Percentiles rank a stretch among this genome's conserved stretches.
Evolutionary conservation across 1,140 invertebrate species (phyloP).

Genomic region (Aphelenchoides avenae): DNA sequence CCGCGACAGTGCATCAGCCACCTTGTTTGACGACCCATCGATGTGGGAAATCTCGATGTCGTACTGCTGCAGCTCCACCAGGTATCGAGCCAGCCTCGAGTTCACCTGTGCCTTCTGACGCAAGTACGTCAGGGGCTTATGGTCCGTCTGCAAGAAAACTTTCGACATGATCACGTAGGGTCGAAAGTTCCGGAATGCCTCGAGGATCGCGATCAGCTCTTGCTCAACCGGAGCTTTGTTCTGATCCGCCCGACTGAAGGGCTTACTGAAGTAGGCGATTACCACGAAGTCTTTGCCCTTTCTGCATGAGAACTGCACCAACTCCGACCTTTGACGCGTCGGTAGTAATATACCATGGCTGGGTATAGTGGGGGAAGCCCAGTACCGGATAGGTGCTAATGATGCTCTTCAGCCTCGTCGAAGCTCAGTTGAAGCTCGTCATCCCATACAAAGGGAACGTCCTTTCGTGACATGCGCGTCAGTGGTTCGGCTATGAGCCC

Average conservation of each 20-base stretch:
- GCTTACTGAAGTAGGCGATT: conserved; percentile 13
- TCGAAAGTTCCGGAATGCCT: conserved; percentile 10
- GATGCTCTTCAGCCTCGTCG: conserved; percentile 1
- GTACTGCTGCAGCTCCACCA: conserved; percentile 16
- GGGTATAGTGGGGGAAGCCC: conserved; percentile 15
- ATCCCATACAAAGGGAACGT: conserved; percentile 15
- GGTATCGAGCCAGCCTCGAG: conserved; percentile 16
- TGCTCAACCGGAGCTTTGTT: conserved; percentile 5
- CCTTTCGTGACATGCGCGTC: conserved; percentile 12
- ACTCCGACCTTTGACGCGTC: conserved; percentile 23
- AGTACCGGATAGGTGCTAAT: conserved; percentile 12
- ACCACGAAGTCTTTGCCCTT: conserved; percentile 3
- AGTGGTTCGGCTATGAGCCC: conserved; percentile 19
- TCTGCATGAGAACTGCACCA: conserved; percentile 17
- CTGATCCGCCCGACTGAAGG: conserved; percentile 5
- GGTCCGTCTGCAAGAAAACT: conserved; percentile 23
- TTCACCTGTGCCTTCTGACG: conserved; percentile 10
- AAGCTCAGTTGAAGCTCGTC: conserved; percentile 11
- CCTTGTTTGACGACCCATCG: neutral
- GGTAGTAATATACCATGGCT: conserved; percentile 19
- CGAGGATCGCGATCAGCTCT: conserved; percentile 16
- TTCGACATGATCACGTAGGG: conserved; percentile 21
- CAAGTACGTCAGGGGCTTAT: conserved; percentile 14
- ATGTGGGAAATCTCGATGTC: conserved; percentile 15
- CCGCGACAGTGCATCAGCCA: conserved; percentile 12